Base-by-base conservation (phyloP, 2,797 vertebrate species). In the Enteromius fasciolatus region DNA sequence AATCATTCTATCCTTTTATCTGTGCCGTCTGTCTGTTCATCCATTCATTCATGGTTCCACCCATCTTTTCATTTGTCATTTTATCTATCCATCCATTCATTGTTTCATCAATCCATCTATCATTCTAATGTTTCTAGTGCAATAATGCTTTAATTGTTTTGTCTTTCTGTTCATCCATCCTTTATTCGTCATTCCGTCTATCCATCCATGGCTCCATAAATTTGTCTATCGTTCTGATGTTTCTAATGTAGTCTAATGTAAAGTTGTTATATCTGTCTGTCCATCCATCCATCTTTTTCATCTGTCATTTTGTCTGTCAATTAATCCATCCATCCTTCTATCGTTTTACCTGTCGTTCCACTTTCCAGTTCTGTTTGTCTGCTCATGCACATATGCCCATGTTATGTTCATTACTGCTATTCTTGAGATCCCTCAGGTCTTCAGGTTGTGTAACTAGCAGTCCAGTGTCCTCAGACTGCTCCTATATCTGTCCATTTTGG, bases 361-460 rank as follows among this genome's bases (percentile, higher is more conserved):
- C 20, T n/a, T 54, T n/a, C 8, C 9, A 54, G 17, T 66, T 36
- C 33, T 36, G 10, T 39, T 9, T n/a, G 18, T 9, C 64, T 68
- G 11, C 36, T 39, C 20, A 41, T n/a, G 10, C 7, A 36, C 66
- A 23, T 14, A 23, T 41, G 14, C n/a, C 23, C 23, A 25, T 25
- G 4, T 28, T 74, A 54, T 54, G 50, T 74, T 23, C 20, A 70
- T 80, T 44, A 28, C 46, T 80, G 20, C 4, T 31, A 39, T 77
- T 52, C 54, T 68, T 59, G 3, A 68, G 63, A 79, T 79, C 28
- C 20, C 46, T 1, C 61, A 66, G 48, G 31, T 54, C 48, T 41
- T 20, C 5, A 41, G 33, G 20, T 69, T 52, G 14, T 41, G 9
- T 20, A 18, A 17, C 46, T 36, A 50, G 48, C 20, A 39, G 54